Conservation (phyloP, 2,888 invertebrate species). For the Eristalinus sepulchralis region DNA sequence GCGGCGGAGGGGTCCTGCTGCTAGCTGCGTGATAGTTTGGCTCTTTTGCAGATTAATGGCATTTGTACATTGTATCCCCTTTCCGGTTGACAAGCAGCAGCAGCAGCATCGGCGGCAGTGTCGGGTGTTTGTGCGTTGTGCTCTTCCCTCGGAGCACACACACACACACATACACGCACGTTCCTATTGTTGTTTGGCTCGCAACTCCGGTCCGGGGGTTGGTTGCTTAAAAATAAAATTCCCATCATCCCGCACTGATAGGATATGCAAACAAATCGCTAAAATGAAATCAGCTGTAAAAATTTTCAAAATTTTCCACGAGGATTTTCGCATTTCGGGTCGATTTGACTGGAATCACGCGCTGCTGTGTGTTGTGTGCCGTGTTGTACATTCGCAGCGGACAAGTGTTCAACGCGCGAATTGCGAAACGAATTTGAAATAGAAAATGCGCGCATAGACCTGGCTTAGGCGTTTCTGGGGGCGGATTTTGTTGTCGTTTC, state of each 20-base stretch:
- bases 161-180: constrained; percentile 15
- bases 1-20: constrained; percentile 62
- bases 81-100: constrained; percentile 62
- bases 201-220: background rate
- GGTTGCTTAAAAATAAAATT: constrained; percentile 66
- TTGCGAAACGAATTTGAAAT: constrained; percentile 64
- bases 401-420: constrained; percentile 31
- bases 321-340: constrained; percentile 80
- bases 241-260: constrained; percentile 63
- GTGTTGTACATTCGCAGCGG: background rate
- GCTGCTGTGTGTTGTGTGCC: constrained; percentile 15
- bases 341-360: constrained; percentile 69
- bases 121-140: constrained; percentile 16
- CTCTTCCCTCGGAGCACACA: background rate
- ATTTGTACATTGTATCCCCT: constrained; percentile 75
- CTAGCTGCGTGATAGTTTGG: constrained; percentile 79
- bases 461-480: constrained; percentile 45
- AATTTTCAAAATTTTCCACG: constrained; percentile 81
- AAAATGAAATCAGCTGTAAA: constrained; percentile 81
- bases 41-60: constrained; percentile 80
- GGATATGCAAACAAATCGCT: constrained; percentile 73
- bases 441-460: constrained; percentile 49
- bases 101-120: constrained; percentile 1
- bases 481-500: background rate
- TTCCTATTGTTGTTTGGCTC: constrained; percentile 55